Conservation (phyloP, 2,797 vertebrate genomes). For the Enteromius argenteus region DNA sequence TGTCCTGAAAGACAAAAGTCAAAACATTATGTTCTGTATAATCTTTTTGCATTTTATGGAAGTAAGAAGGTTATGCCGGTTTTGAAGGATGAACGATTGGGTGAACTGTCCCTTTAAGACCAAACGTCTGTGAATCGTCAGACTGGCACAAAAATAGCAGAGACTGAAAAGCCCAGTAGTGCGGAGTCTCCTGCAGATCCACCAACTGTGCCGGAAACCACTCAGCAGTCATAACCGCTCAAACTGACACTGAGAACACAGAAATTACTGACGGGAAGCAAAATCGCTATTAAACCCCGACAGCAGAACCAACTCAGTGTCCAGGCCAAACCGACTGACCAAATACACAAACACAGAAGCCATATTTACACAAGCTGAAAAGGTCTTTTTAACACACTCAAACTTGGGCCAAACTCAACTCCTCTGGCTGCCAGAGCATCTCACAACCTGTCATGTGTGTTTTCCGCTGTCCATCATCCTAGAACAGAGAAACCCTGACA, state of each 20-base stretch:
- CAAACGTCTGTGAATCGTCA: conserved; percentile 4
- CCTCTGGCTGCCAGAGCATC: conserved; percentile 38
- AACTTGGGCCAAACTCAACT: conserved; percentile 40
- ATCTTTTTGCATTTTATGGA: background rate
- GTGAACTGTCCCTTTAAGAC: conserved; percentile 31
- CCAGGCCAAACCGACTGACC: conserved; percentile 21
- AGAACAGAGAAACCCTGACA: conserved; percentile 21
- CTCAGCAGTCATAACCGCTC: conserved; percentile 17
- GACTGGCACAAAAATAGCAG: conserved; percentile 28
- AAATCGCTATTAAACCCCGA: conserved; percentile 56
- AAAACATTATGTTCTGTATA: background rate
- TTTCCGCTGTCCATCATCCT: conserved; percentile 45
- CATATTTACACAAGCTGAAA: conserved; percentile 50
- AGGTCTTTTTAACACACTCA: conserved; percentile 33
- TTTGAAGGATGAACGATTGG: background rate
- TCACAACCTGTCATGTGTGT: conserved; percentile 41
- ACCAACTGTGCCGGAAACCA: conserved; percentile 41
- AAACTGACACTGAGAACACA: conserved; percentile 41
- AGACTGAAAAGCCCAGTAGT: conserved; percentile 10
- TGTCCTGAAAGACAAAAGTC: conserved; percentile 78
- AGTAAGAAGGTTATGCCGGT: background rate
- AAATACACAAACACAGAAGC: conserved; percentile 43
- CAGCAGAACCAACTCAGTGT: conserved; percentile 47
- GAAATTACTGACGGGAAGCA: conserved; percentile 62
- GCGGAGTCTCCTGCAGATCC: conserved; percentile 28